A percentile compares a stretch with the other conserved stretches of the same genome.
These are phyloP conservation scores for Phania funesta DNA, from an alignment of 2,888 invertebrate species.

Conservation along the genomic window DNA sequence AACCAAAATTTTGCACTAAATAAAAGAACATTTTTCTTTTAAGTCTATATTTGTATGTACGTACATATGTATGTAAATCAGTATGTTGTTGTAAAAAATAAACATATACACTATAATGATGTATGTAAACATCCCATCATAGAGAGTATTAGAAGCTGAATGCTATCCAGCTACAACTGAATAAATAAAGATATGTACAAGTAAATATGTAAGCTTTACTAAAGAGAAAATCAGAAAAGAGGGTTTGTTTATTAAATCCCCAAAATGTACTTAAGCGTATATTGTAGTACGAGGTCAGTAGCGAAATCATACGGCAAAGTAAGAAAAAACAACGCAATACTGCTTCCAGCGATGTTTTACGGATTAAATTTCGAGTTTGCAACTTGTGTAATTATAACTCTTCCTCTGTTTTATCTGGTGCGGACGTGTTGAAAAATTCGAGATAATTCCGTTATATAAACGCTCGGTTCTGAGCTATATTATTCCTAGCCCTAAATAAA, in stretches of 20 bases:
- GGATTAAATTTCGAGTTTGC: too few relatives aligned
- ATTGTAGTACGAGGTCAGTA: background rate
- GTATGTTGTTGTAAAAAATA: background rate
- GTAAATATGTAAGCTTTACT: background rate
- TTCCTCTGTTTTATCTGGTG: too few relatives aligned
- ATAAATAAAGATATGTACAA: slow-evolving; percentile 15
- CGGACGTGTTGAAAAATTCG: too few relatives aligned
- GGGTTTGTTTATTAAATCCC: background rate
- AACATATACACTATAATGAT: background rate
- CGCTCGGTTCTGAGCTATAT: too few relatives aligned
- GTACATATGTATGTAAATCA: too few relatives aligned
- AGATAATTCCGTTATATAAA: too few relatives aligned
- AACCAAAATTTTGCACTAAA: slow-evolving; percentile 41
- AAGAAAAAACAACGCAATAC: too few relatives aligned
- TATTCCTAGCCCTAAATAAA: too few relatives aligned
- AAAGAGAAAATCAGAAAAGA: background rate
- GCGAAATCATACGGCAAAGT: too few relatives aligned
- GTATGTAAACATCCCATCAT: slow-evolving; percentile 9
- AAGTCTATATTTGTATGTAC: background rate
- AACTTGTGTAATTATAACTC: too few relatives aligned
- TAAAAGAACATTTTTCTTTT: slow-evolving; percentile 16
- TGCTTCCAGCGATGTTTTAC: too few relatives aligned
- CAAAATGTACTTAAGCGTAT: background rate
- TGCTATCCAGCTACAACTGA: slow-evolving; percentile 10
- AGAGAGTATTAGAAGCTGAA: slow-evolving; percentile 9